These are phyloP conservation scores for Ptychadena robeensis DNA, from an alignment of 2,797 vertebrate genomes.

Conservation along the genomic window DNA sequence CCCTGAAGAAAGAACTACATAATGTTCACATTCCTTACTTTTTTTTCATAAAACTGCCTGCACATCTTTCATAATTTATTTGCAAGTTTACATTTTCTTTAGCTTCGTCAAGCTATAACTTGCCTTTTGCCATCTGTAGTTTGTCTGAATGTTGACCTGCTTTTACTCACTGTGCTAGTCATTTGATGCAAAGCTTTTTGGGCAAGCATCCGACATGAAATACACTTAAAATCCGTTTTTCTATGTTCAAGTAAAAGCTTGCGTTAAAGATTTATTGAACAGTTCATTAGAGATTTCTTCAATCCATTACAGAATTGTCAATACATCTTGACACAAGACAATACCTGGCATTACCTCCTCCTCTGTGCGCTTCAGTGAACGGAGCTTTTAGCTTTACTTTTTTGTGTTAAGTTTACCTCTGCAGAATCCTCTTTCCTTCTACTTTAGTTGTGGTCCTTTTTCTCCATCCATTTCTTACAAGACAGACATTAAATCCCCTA, in stretches of 20 bases:
- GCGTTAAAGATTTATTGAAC: conserved; percentile 10
- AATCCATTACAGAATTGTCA: conserved; percentile 23
- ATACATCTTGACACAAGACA: neutral
- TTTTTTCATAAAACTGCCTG: neutral
- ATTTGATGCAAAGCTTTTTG: neutral
- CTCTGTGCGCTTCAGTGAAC: conserved; percentile 4
- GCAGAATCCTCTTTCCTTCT: conserved; percentile 1
- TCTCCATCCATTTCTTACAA: conserved; percentile 28
- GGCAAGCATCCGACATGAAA: neutral
- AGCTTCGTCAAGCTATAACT: neutral
- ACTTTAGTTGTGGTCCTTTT: neutral
- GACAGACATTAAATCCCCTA: conserved; percentile 39
- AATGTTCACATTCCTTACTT: neutral
- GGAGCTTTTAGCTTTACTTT: conserved; percentile 13
- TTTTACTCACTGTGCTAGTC: neutral
- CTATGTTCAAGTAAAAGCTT: neutral
- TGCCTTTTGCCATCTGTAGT: neutral
- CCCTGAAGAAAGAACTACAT: neutral
- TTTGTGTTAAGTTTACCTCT: conserved; percentile 43
- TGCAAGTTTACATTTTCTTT: neutral
- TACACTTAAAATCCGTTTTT: neutral
- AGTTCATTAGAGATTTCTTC: conserved; percentile 8
- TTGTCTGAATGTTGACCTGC: neutral
- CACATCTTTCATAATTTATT: neutral
- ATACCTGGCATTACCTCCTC: conserved; percentile 10